A percentile compares a stretch with the other conserved stretches of the same genome.
phyloP scores from a whole-genome alignment of 1,140 invertebrate genomes.

The Apolygus lucorum region DNA sequence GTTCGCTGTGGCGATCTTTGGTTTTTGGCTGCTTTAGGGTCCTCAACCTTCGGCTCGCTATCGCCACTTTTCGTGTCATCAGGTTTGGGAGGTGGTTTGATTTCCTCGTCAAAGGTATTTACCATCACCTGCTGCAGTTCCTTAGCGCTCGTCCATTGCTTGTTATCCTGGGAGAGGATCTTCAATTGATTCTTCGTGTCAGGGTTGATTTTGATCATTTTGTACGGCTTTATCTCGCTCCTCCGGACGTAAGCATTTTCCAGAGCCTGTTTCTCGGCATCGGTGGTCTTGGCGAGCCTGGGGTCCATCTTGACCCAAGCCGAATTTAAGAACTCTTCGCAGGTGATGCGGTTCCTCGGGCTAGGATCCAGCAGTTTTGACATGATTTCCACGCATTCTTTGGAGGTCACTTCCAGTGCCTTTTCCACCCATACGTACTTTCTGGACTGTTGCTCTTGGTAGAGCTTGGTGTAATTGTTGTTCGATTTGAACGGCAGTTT shows the following conservation, averaged over 20 bases:
- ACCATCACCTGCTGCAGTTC: neutral
- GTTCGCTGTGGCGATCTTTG: no score
- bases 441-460: conserved; percentile 1
- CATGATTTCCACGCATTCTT: conserved; percentile 51
- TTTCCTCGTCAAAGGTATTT: neutral
- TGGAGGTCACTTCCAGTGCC: conserved; percentile 40
- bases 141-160: conserved; percentile 3
- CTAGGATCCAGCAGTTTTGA: conserved; percentile 57
- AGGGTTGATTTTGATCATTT: neutral
- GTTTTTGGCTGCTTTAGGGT: no score
- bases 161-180: neutral
- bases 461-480: conserved; percentile 30
- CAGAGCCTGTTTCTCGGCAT: conserved; percentile 37
- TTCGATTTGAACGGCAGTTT: conserved; percentile 57
- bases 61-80: no score
- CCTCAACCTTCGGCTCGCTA: no score
- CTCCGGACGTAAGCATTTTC: conserved; percentile 21
- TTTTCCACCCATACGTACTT: conserved; percentile 7
- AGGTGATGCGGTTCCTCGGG: conserved; percentile 21
- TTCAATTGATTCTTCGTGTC: conserved; percentile 23
- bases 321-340: conserved; percentile 40
- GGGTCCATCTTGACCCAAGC: conserved; percentile 54
- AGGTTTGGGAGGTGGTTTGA: no score
- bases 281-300: conserved; percentile 38
- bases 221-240: neutral